Percentiles rank a stretch among this genome's conserved stretches.
Evolutionary conservation across 1,140 invertebrate genomes (phyloP).

Genomic region (Drosophila subobscura): DNA sequence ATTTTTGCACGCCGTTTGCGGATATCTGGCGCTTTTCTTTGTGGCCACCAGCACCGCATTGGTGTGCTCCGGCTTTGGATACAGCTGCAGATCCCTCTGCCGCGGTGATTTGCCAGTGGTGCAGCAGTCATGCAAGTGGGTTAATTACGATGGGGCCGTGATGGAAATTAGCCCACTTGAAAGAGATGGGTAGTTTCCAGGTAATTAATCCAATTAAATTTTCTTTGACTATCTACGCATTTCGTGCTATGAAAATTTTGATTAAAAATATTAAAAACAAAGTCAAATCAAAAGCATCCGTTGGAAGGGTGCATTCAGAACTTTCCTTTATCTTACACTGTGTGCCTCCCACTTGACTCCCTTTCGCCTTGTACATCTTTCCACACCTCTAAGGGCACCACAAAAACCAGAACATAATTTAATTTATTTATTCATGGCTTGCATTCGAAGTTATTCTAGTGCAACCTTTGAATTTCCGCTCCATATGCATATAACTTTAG

Average conservation of each 20-base stretch:
- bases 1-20: slow-evolving; percentile 64
- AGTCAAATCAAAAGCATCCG: too few species aligned
- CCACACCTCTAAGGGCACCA: slow-evolving; percentile 17
- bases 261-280: too few species aligned
- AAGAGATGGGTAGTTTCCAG: neutral
- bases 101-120: slow-evolving; percentile 36
- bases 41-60: slow-evolving; percentile 26
- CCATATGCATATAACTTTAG: slow-evolving; percentile 52
- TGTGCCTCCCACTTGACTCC: slow-evolving; percentile 7
- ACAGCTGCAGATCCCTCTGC: too few species aligned
- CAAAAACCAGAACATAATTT: slow-evolving; percentile 2
- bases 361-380: neutral
- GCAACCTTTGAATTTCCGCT: slow-evolving; percentile 56
- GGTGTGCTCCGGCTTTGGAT: slow-evolving; percentile 3
- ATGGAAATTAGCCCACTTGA: slow-evolving; percentile 21
- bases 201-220: too few species aligned
- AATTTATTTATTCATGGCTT: slow-evolving; percentile 35
- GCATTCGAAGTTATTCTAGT: slow-evolving; percentile 9
- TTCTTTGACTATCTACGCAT: too few species aligned
- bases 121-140: slow-evolving; percentile 61
- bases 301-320: too few species aligned
- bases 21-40: slow-evolving; percentile 47
- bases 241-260: too few species aligned
- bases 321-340: slow-evolving; percentile 2
- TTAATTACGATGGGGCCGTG: slow-evolving; percentile 65